Evolutionary conservation across 2,888 invertebrate genomes (phyloP).

Genomic region (Dicyrtomina minuta): DNA sequence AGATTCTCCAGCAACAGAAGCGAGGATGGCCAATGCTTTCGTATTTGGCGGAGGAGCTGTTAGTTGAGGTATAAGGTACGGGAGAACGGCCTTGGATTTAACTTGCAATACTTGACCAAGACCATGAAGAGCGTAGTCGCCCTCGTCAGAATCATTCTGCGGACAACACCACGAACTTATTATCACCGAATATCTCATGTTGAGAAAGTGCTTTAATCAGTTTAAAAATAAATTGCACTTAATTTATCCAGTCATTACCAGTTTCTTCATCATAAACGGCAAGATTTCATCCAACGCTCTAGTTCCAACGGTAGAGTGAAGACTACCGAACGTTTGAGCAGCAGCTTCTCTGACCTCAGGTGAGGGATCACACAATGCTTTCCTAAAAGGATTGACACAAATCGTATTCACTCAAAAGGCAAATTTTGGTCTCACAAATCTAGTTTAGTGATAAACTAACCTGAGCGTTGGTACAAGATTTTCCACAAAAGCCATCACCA

Average conservation of each 20-base stretch:
- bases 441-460: constrained; percentile 53
- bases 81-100: constrained; percentile 91
- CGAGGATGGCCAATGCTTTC: constrained; percentile 87
- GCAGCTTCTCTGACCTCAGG: constrained; percentile 90
- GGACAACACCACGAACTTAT: no score
- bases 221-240: no score
- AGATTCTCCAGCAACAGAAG: constrained; percentile 91
- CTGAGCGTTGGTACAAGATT: constrained; percentile 89
- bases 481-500: constrained; percentile 86
- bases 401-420: no score
- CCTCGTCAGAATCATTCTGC: constrained; percentile 74
- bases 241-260: constrained; percentile 62
- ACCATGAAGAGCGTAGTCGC: constrained; percentile 92
- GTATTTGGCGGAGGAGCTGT: constrained; percentile 87
- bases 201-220: no score
- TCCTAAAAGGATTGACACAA: constrained; percentile 58
- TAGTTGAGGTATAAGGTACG: constrained; percentile 92
- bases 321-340: constrained; percentile 92
- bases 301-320: constrained; percentile 90
- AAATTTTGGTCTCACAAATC: no score
- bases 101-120: constrained; percentile 95
- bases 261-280: constrained; percentile 80
- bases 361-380: constrained; percentile 88
- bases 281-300: constrained; percentile 95
- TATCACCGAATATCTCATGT: no score